Base-by-base conservation (phyloP, 2,888 invertebrate genomes). In the Meghimatium bilineatum region DNA sequence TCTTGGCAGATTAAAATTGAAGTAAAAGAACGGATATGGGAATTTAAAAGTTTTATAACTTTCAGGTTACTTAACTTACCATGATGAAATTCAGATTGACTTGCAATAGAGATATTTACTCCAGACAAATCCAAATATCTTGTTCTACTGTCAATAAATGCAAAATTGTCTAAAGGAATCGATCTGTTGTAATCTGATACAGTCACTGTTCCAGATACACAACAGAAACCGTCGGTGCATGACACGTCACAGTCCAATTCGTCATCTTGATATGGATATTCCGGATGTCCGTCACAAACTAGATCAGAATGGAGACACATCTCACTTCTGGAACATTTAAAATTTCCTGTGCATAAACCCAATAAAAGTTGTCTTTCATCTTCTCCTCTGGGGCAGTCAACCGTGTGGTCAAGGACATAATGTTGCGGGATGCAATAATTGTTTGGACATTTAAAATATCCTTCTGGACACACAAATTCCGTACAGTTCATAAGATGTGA, bases 281-380 rank as follows among this genome's bases (percentile, higher is more conserved):
- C 29, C 32, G 38, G 38, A 38, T 74, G 32, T 14, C 63, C 74
- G 52, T 82, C 67, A 74, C 82, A 82, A 34, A 82, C 67, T 29
- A 63, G 44, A 38, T 82, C 82, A 67, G 67, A 76, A 38, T 82
- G 82, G 14, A 83, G 29, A 56, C 77, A 83, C 12, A 83, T 34
- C 1, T 44, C 6, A 66, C 78, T 78, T 34, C 12, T 34, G 56
- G 20, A 76, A 78, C 78, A 78, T 0, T 29, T 66, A 49, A 78
- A 78, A 29, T 78, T 66, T n/a, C 78, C 66, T 12, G 26, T 20
- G n/a, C 78, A 78, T 17, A n/a, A 5, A 10, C 5, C 14, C n/a
- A 32, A 26, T 8, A 2, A 6, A 12, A n/a, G 6, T 29, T 38
- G 5, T 8, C 23, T 8, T 49, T 80, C 80, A 10, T 80, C 71